Evolutionary conservation across 2,113 vertebrate genomes (phyloP).

Genomic region (Xerus inauris): DNA sequence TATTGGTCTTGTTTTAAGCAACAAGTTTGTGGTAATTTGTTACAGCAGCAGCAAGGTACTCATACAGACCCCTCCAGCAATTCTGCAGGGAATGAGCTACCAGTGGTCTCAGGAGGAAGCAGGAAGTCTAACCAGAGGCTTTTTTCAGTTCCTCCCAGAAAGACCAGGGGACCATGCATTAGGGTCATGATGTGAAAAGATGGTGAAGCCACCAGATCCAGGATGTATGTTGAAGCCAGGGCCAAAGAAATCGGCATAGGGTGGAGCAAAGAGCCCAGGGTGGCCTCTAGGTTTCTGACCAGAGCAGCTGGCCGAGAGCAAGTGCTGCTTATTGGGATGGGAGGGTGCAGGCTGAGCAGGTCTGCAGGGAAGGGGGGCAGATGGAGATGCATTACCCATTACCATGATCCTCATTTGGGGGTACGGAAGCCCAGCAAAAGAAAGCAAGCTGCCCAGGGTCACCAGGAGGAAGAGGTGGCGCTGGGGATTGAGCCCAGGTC

Average conservation of each 20-base stretch:
- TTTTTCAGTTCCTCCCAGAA: not conserved
- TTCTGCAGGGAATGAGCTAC: not conserved
- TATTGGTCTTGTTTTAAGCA: not conserved
- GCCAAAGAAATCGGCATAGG: not conserved
- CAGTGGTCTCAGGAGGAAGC: not conserved
- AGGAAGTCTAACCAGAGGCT: not conserved
- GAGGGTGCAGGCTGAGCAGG: not conserved
- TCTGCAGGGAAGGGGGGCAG: no score
- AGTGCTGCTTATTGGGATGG: rapidly evolving
- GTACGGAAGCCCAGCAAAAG: not conserved
- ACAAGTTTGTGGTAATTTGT: not conserved
- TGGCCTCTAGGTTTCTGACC: not conserved
- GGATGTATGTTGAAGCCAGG: not conserved
- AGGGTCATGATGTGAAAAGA: not conserved
- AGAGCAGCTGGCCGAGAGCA: not conserved
- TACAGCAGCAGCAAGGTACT: not conserved
- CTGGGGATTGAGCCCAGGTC: not conserved
- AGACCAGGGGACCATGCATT: no score
- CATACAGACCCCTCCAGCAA: not conserved
- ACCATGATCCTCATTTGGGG: no score
- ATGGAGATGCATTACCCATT: not conserved
- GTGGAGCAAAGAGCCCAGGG: not conserved
- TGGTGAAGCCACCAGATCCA: not conserved
- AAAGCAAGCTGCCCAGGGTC: not conserved
- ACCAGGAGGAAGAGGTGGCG: not conserved